phyloP scores from a whole-genome alignment of 2,797 vertebrate species.

The Notoglanidium macrostoma region DNA sequence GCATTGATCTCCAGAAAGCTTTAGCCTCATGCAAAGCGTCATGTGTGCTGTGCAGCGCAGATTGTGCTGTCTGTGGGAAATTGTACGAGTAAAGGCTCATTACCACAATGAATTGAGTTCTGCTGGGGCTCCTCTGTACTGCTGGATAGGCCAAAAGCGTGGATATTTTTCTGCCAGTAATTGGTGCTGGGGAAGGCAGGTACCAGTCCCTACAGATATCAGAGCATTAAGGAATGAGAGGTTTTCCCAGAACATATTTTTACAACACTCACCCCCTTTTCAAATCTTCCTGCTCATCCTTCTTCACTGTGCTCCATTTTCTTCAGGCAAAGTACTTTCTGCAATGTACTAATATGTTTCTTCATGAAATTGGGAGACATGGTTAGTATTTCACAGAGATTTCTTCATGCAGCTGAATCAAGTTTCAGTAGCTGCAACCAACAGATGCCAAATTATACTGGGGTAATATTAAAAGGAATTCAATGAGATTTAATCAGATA shows the following conservation, averaged over 20 bases:
- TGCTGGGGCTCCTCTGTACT: slow-evolving; percentile 78
- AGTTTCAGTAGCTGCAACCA: not conserved
- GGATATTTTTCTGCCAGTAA: slow-evolving; percentile 76
- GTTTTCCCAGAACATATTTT: slow-evolving; percentile 73
- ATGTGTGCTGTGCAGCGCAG: slow-evolving; percentile 64
- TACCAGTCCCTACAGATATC: slow-evolving; percentile 65
- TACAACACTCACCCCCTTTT: not conserved
- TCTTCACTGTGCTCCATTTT: slow-evolving; percentile 59
- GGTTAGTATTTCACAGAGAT: slow-evolving; percentile 12
- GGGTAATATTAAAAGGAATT: not conserved
- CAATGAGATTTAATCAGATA: not conserved
- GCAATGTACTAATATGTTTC: slow-evolving; percentile 53
- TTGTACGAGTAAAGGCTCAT: slow-evolving; percentile 80
- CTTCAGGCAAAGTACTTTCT: slow-evolving; percentile 52
- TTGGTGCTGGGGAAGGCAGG: slow-evolving; percentile 73
- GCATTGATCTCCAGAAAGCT: slow-evolving; percentile 73
- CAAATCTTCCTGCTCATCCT: slow-evolving; percentile 64
- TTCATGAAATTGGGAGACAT: slow-evolving; percentile 31
- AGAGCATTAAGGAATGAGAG: slow-evolving; percentile 75
- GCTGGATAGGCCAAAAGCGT: slow-evolving; percentile 70
- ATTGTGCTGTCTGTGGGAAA: slow-evolving; percentile 80
- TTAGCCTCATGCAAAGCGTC: slow-evolving; percentile 68
- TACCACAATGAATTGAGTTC: slow-evolving; percentile 81
- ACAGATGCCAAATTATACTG: not conserved
- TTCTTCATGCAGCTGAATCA: not conserved